These are phyloP conservation scores for Drosophila bunnanda DNA, from an alignment of 2,888 invertebrate genomes.

Conservation along the genomic window DNA sequence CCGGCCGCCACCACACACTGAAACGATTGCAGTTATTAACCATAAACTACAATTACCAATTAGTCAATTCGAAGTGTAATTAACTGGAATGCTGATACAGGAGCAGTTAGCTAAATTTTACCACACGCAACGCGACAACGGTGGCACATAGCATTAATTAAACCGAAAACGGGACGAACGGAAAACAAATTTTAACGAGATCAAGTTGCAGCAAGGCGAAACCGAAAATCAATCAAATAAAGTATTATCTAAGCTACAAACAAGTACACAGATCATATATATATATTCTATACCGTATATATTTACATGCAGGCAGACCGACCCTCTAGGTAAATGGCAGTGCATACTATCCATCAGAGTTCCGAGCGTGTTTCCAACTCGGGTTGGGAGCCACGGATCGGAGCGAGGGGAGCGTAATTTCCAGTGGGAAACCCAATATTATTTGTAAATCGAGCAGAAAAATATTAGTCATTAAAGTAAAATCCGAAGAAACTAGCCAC, in stretches of 20 bases:
- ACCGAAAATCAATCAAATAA: constrained; percentile 83
- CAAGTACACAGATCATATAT: constrained; percentile 50
- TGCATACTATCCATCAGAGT: constrained; percentile 41
- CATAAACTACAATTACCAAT: constrained; percentile 67
- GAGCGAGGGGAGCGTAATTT: constrained; percentile 8
- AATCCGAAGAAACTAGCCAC: constrained; percentile 21
- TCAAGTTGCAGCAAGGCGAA: constrained; percentile 74
- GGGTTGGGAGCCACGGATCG: constrained; percentile 19
- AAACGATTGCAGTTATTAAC: constrained; percentile 59
- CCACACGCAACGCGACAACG: constrained; percentile 46
- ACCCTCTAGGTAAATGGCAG: constrained; percentile 38
- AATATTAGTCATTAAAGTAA: constrained; percentile 10
- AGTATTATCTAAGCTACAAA: constrained; percentile 81
- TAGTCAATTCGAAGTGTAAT: constrained; percentile 78
- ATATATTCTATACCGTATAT: constrained; percentile 38
- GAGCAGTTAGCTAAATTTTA: constrained; percentile 68
- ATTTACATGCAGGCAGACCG: constrained; percentile 47
- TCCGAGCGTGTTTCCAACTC: constrained; percentile 31
- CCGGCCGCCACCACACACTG: constrained; percentile 33
- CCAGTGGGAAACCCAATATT: constrained; percentile 6
- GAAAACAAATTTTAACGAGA: constrained; percentile 51
- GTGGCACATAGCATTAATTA: constrained; percentile 56
- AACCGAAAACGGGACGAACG: constrained; percentile 13
- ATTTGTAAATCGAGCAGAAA: constrained; percentile 10
- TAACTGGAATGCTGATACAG: constrained; percentile 55